phyloP scores from a whole-genome alignment of 1,140 invertebrate species.

The Dendrolimus punctatus region DNA sequence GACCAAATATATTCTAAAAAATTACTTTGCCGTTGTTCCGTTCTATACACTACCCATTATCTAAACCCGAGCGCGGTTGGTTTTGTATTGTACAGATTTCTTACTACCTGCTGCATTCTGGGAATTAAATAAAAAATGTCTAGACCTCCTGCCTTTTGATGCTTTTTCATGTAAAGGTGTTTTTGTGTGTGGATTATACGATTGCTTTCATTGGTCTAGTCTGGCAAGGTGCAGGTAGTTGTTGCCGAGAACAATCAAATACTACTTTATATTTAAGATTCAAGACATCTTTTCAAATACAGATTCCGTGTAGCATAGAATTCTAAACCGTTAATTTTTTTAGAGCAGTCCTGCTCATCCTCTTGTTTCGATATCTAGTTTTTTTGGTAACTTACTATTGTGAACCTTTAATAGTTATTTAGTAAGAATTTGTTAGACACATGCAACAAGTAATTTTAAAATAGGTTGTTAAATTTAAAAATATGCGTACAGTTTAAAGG shows the following conservation, averaged over 20 bases:
- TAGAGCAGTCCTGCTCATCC: neutral
- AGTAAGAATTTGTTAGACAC: too few species aligned
- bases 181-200: slow-evolving; percentile 43
- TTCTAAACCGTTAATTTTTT: slow-evolving; percentile 12
- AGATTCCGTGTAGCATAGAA: slow-evolving; percentile 18
- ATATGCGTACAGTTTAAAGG: too few species aligned
- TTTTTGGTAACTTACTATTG: too few species aligned
- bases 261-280: slow-evolving; percentile 39
- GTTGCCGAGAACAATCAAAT: slow-evolving; percentile 27
- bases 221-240: slow-evolving; percentile 50
- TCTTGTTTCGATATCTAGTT: too few species aligned
- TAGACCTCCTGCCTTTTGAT: slow-evolving; percentile 64
- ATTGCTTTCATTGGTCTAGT: slow-evolving; percentile 45
- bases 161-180: slow-evolving; percentile 50
- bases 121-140: slow-evolving; percentile 56
- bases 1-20: too few species aligned
- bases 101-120: slow-evolving; percentile 47
- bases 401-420: neutral
- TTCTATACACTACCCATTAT: neutral
- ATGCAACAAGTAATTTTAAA: too few species aligned
- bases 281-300: slow-evolving; percentile 29
- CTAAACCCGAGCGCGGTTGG: slow-evolving; percentile 1
- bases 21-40: too few species aligned
- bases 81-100: slow-evolving; percentile 27
- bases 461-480: too few species aligned